Evolutionary conservation across 1,140 invertebrate genomes (phyloP), one percentile per base, ranked within the genome.

Genomic region (Drosophila pectinifera): DNA sequence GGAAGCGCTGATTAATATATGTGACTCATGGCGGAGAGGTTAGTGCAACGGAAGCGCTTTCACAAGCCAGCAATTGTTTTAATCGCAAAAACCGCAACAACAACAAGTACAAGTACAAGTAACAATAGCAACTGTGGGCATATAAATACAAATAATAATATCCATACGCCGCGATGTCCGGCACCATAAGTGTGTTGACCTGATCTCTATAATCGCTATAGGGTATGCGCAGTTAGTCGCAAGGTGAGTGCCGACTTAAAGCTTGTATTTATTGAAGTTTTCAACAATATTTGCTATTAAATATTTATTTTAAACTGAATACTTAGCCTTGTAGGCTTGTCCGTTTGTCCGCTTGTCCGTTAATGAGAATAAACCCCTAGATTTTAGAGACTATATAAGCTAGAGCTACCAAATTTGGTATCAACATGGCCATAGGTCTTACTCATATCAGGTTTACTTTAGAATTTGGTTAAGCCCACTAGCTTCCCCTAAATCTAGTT

Each of bases 51-150:
- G 85, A 88, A 88, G 68, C 84, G 84, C 80, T 88, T 89, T 89
- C 77, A 88, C 76, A 84, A 84, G 68, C 73, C 49, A 64, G 82
- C 84, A 89, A 84, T 88, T 88, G 84, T 78, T 89, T 76, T 89
- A 88, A 88, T 89, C 83, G 80, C 80, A 67, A 59, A 56, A 79
- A 63, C 84, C 62, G 63, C 78, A 69, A 63, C 48, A n/a, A n/a
- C n/a, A n/a, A n/a, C n/a, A n/a, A n/a, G n/a, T n/a, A n/a, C n/a
- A n/a, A n/a, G n/a, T n/a, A 80, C 69, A 54, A 73, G 6, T 3
- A 46, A 46, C 26, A 72, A 53, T 26, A 34, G 36, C 61, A 56
- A 42, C 31, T 53, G 48, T 51, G 34, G 34, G 48, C 48, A 48
- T 49, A 75, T 49, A 56, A 76, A 34, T 70, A 39, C 41, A 41